Conservation (phyloP, 1,140 invertebrate genomes). For the Thereuonema tuberculata region DNA sequence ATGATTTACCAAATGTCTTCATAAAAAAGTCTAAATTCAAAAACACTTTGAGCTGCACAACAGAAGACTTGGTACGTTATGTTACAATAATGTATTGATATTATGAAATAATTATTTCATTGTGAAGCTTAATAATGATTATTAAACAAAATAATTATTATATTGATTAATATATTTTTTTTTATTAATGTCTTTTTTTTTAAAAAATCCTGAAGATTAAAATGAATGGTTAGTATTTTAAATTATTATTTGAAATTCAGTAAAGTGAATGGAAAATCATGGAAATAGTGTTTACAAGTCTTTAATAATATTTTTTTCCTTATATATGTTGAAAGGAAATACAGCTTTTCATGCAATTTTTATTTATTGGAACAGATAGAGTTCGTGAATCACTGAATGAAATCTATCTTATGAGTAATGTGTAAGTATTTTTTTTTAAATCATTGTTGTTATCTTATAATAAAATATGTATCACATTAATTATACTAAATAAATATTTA, state of each 20-base stretch:
- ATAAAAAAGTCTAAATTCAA: slow-evolving; percentile 46
- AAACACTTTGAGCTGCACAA: slow-evolving; percentile 56
- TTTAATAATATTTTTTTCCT: no score
- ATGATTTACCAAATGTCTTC: slow-evolving; percentile 41
- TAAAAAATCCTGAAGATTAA: slow-evolving; percentile 36
- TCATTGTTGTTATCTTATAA: not conserved
- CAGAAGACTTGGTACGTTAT: slow-evolving; percentile 47
- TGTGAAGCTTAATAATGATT: not conserved
- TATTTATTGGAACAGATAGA: slow-evolving; percentile 31
- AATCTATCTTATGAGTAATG: slow-evolving; percentile 62
- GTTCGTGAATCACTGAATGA: slow-evolving; percentile 57
- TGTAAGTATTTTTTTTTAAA: slow-evolving; percentile 35
- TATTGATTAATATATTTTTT: slow-evolving; percentile 7
- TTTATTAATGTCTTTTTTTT: slow-evolving; percentile 22
- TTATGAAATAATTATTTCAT: not conserved
- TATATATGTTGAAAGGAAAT: no score
- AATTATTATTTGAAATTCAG: not conserved
- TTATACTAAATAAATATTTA: no score
- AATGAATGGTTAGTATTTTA: slow-evolving; percentile 26
- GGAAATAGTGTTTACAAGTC: no score
- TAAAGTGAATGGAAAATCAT: not conserved
- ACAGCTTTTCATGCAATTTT: no score
- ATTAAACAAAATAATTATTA: not conserved
- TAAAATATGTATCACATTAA: no score
- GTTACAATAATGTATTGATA: not conserved